A percentile compares a stretch with the other conserved stretches of the same genome.
These are phyloP conservation scores for Saxicola maurus DNA, from an alignment of 2,797 vertebrate species.

Conservation along the genomic window DNA sequence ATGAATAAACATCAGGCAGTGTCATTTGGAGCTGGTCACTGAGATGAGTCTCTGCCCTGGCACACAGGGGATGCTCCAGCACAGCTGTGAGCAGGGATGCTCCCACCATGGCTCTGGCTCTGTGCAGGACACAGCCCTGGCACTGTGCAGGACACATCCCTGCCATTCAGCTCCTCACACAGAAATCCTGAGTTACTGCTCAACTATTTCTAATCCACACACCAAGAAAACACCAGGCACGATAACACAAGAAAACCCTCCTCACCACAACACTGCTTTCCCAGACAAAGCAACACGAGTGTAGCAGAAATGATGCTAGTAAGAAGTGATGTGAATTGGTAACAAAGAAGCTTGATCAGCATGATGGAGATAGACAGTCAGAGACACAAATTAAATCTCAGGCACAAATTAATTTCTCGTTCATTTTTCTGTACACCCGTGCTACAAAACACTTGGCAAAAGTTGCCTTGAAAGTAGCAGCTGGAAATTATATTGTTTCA, in stretches of 20 bases:
- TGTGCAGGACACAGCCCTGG: background rate
- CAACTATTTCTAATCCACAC: background rate
- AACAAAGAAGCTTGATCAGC: slow-evolving; percentile 5
- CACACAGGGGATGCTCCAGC: background rate
- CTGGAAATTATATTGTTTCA: slow-evolving; percentile 28
- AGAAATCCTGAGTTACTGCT: background rate
- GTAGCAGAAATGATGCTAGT: background rate
- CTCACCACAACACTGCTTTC: background rate
- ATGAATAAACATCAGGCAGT: slow-evolving; percentile 37
- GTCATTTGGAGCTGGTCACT: background rate
- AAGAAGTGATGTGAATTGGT: slow-evolving; percentile 12
- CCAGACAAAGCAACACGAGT: background rate
- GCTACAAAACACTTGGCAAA: background rate
- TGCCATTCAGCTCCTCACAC: background rate
- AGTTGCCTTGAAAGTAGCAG: slow-evolving; percentile 1
- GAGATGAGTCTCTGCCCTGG: background rate
- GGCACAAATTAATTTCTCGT: background rate
- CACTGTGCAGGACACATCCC: background rate
- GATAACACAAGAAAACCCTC: background rate
- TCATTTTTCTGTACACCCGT: background rate
- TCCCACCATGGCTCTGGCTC: background rate
- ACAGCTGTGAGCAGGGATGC: background rate
- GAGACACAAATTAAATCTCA: slow-evolving; percentile 23
- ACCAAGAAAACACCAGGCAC: background rate
- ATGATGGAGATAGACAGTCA: slow-evolving; percentile 5